Evolutionary conservation across 2,797 vertebrate genomes (phyloP).

Genomic region (Tarsius wallacei): DNA sequence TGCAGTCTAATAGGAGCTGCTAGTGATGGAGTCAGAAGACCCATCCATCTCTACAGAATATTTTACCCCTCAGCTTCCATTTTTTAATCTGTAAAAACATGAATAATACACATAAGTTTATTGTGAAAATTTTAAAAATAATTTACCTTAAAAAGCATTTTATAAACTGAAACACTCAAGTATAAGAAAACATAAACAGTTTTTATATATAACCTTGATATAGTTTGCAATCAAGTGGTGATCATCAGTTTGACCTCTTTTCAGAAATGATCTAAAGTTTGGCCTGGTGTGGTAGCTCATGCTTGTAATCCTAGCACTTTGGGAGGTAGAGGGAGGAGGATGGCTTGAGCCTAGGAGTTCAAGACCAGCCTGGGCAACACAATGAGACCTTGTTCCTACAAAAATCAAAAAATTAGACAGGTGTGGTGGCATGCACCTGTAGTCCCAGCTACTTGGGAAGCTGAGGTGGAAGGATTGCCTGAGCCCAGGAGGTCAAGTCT

Average conservation of each 20-base stretch:
- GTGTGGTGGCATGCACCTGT: too few species aligned
- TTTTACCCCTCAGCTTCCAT: background rate
- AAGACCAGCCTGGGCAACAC: too few species aligned
- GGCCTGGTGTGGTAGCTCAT: too few species aligned
- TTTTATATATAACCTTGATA: background rate
- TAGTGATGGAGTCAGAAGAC: background rate
- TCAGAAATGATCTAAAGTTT: background rate
- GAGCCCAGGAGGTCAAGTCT: too few species aligned
- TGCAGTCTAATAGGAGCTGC: background rate
- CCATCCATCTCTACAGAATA: background rate
- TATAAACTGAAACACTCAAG: background rate
- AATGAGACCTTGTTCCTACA: too few species aligned
- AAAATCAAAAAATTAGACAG: too few species aligned
- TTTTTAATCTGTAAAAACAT: constrained; percentile 13
- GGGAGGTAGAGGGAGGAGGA: too few species aligned
- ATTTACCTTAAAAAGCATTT: background rate
- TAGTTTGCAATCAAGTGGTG: background rate
- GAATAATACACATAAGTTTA: background rate
- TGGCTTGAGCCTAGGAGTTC: too few species aligned
- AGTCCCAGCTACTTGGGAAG: too few species aligned
- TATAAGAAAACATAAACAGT: background rate
- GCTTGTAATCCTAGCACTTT: too few species aligned
- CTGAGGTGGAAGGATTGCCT: too few species aligned
- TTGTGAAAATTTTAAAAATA: background rate
- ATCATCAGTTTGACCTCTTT: background rate